Evolutionary conservation across 2,113 vertebrate species (phyloP), one percentile per base, ranked within the genome.

Genomic region (Mormyrus lacerda): DNA sequence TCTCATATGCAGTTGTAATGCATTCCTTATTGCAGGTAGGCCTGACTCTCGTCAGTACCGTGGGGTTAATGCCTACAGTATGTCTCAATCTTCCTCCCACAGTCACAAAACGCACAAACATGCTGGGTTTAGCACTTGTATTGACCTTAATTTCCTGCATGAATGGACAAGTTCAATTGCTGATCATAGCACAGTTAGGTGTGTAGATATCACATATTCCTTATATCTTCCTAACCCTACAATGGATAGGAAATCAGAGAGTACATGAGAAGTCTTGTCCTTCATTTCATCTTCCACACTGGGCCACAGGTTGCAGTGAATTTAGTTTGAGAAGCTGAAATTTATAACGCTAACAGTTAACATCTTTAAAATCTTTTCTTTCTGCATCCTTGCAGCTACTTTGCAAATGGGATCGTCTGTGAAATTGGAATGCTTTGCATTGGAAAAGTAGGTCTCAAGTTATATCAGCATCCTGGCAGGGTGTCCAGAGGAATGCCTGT

Each of bases 401-500:
- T 98, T 90, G 96, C 96, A 53, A 1, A 94, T 96, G 94, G 97
- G 96, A 94, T 97, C 96, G 0, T 96, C 97, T 1, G 95, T 97
- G 92, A 95, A 95, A 48, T 95, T 98, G 95, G 97, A 98, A 91
- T 98, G 97, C 93, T 98, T 98, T 88, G 97, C 97, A 94, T 96
- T 98, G 90, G 97, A 97, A 95, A 99, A 98, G 97, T 98, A 97
- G 97, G 97, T 94, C 91, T 90, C 47, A 76, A 85, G 47, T 61
- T 45, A 10, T 65, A 50, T 88, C 69, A 82, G 87, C 90, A 89
- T 35, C 90, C 91, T 44, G 53, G 90, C 90, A 91, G 55, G 51
- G 7, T 55, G 50, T 87, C 17, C 85, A 87, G 53, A 55, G 85
- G n/a, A 87, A 55, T 87, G 47, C 39, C 27, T 55, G 85, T 53